Evolutionary conservation across 2,797 vertebrate genomes (phyloP).

Genomic region (Gallinago nigripennis): DNA sequence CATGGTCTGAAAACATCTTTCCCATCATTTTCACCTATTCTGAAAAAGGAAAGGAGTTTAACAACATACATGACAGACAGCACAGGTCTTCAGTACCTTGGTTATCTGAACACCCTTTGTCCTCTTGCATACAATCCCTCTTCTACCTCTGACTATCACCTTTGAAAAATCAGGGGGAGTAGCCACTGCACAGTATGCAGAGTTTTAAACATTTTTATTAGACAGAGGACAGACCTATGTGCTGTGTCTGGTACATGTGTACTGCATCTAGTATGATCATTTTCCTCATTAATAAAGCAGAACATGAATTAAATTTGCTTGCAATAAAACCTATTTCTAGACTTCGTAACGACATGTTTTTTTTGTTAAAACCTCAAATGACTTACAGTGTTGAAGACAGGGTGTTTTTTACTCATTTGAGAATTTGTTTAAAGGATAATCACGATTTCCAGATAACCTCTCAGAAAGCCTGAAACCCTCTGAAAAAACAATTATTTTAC

Average conservation of each 20-base stretch:
- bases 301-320: not conserved
- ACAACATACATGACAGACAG: not conserved
- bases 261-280: not conserved
- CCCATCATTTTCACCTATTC: not conserved
- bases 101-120: not conserved
- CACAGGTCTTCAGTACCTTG: not conserved
- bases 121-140: not conserved
- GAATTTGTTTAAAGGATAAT: not conserved
- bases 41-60: not conserved
- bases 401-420: not conserved
- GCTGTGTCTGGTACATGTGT: not conserved
- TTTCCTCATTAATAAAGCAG: not conserved
- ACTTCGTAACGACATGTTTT: not conserved
- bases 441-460: conserved; percentile 17
- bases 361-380: not conserved
- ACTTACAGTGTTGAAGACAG: not conserved
- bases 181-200: not conserved
- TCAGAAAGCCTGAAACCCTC: conserved; percentile 43
- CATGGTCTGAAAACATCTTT: not conserved
- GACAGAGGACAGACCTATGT: not conserved
- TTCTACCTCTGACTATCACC: not conserved
- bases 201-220: not conserved
- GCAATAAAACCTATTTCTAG: not conserved
- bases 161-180: not conserved
- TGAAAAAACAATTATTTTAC: conserved; percentile 15